These are phyloP conservation scores for Lepetodrilus schrolli DNA, from an alignment of 2,888 invertebrate genomes.

Conservation along the genomic window DNA sequence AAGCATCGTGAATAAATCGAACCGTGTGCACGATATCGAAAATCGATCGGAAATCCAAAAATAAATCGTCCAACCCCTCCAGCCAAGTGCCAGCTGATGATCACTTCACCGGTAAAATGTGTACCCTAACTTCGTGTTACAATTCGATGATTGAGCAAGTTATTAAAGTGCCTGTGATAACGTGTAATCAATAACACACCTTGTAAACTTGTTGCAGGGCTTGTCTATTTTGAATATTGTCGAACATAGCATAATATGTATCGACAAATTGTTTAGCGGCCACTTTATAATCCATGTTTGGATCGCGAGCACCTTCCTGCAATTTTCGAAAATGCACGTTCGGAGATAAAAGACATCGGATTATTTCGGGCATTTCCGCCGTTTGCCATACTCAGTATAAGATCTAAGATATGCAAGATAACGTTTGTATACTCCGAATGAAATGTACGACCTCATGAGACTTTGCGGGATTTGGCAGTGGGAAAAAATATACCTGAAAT, in stretches of 20 bases:
- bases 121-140: no score
- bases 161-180: no score
- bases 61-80: no score
- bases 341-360: not conserved
- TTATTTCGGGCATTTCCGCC: not conserved
- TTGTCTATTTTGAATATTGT: not conserved
- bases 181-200: no score
- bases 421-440: not conserved
- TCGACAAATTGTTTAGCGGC: not conserved
- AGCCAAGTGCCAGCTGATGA: no score
- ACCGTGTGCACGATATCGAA: no score
- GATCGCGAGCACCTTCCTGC: not conserved
- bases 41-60: no score
- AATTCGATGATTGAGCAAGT: no score
- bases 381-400: not conserved
- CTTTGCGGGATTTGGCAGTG: not conserved
- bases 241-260: not conserved
- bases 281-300: not conserved
- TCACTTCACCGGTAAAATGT: no score
- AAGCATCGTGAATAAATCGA: no score
- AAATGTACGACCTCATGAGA: not conserved
- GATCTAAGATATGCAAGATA: not conserved
- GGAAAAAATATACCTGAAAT: no score
- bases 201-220: not conserved
- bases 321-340: conserved; percentile 24